Evolutionary conservation across 1,140 invertebrate species (phyloP), one percentile per base, ranked within the genome.

Genomic region (Drosophila yakuba): DNA sequence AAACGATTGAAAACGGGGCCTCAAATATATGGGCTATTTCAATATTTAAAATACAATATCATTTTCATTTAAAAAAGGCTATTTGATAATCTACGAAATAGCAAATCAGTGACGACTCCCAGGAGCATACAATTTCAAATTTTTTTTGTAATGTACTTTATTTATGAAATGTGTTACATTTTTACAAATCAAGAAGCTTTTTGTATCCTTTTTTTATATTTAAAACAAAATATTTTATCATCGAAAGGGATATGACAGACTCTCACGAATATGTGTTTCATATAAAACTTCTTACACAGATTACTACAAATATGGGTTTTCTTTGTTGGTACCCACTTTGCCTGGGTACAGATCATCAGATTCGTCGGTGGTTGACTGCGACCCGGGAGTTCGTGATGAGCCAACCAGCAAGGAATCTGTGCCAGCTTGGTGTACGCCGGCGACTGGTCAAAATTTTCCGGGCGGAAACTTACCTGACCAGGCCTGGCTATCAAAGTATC

Each of bases 111-210:
- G 23, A 25, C 3, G 23, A 25, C 23, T 8, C 2, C 28, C 28
- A 25, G 7, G 10, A 8, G 32, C 32, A 32, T 10, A 32, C 32
- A 32, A 32, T 8, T 32, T 10, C 7, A 32, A 0, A 32, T 32
- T 8, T 28, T 28, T 28, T 48, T 48, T 28, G 20, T 20, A 17
- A 51, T 51, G 28, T 51, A 51, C 28, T 88, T 89, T 84, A 88
- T 89, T 88, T 78, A 78, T 74, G 15, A 89, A 89, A 83, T 35
- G 56, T 17, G 50, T 77, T 73, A 59, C 23, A 75, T 86, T 86
- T 76, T 67, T 64, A 73, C 76, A 76, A 69, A 69, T 41, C 45
- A 63, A 63, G 15, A 47, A 67, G 38, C 8, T 38, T 84, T 57
- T 55, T 44, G 47, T n/a, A 35, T 67, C 25, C 25, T 48, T 56